Conservation (phyloP, 1,140 invertebrate species). For the Plutomurus gul region DNA sequence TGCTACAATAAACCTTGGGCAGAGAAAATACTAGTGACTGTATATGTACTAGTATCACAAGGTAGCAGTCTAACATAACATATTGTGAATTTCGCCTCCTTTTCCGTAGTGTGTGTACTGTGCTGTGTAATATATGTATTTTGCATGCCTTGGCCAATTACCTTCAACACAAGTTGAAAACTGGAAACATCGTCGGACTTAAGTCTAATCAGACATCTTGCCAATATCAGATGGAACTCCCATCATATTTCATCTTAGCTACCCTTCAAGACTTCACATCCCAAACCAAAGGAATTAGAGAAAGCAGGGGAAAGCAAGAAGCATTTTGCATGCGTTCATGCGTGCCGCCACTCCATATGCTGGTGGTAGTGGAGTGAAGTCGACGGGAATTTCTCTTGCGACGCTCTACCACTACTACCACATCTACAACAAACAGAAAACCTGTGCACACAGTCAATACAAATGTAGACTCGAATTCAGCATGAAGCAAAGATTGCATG, state of each 20-base stretch:
- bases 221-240: slow-evolving; percentile 46
- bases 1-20: too few relatives aligned
- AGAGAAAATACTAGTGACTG: too few relatives aligned
- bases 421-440: too few relatives aligned
- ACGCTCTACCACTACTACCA: too few relatives aligned
- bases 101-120: slow-evolving; percentile 1
- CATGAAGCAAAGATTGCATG: too few relatives aligned
- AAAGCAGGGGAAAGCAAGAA: slow-evolving; percentile 5
- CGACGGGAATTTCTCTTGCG: too few relatives aligned
- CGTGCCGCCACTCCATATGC: neutral
- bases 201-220: slow-evolving; percentile 42
- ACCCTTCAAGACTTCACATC: slow-evolving; percentile 4
- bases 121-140: slow-evolving; percentile 17
- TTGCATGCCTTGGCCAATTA: slow-evolving; percentile 26
- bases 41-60: too few relatives aligned
- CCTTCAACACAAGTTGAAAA: neutral
- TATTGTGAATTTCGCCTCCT: slow-evolving; percentile 11
- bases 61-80: neutral
- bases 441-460: too few relatives aligned
- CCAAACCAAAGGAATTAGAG: slow-evolving; percentile 25
- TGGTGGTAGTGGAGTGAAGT: too few relatives aligned
- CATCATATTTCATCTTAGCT: slow-evolving; percentile 44
- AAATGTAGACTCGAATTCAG: too few relatives aligned
- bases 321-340: slow-evolving; percentile 22
- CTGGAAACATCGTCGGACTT: slow-evolving; percentile 28